Evolutionary conservation across 2,113 vertebrate genomes (phyloP), one percentile per base, ranked within the genome.

Genomic region (Catharus minimus): DNA sequence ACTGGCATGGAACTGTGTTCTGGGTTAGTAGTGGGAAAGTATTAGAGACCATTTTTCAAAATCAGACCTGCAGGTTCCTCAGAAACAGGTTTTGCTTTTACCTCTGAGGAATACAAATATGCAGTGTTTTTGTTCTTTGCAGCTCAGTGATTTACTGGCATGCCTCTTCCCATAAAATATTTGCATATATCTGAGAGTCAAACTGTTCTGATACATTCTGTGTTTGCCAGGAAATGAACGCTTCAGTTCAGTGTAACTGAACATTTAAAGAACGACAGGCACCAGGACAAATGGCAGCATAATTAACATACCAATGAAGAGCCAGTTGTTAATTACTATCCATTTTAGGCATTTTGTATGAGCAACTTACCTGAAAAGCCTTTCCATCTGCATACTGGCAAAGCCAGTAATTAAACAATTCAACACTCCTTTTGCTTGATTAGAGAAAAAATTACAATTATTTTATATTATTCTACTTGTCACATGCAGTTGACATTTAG

Each of bases 351-450:
- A 79, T 88, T 92, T 71, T 79, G 57, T 74, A 58, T 6, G 73
- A 97, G 87, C 93, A 61, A 76, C 94, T 94, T 68, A 95, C 95
- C 96, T 96, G 94, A 95, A 96, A 96, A 90, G 74, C 90, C 65
- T 88, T 93, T 65, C 92, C 55, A 87, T 94, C 56, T 81, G 62
- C 78, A 75, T 18, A 73, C 94, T 55, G 74, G 76, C 46, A 82
- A 91, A 93, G 86, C 58, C 92, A 76, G 80, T 64, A 91, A 96
- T 96, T 95, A 95, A 97, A 94, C 88, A 91, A 95, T 88, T 96
- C 87, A 89, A 81, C 41, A 71, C 43, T 38, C 82, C 81, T 67
- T 52, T 92, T 88, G 73, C 90, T 94, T 89, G 90, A 96, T 89
- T 90, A 82, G 66, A 89, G 67, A 90, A 90, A 94, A 92, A 82